These are phyloP conservation scores for Tenthredo scrophulariae DNA, from an alignment of 2,888 invertebrate species.

Conservation along the genomic window DNA sequence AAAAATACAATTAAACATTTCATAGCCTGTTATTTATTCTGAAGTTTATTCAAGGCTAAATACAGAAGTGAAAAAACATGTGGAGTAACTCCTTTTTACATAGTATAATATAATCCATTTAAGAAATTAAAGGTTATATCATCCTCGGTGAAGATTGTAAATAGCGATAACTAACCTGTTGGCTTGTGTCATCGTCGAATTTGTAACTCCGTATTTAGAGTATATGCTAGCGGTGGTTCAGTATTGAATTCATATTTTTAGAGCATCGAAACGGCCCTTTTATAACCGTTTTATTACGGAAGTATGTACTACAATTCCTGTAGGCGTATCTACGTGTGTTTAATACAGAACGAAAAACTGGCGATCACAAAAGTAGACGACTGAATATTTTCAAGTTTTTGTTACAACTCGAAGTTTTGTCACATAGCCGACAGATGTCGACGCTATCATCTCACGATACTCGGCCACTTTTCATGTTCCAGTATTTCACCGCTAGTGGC, in stretches of 20 bases:
- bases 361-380: conserved; percentile 36
- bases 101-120: background rate
- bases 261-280: background rate
- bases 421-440: background rate
- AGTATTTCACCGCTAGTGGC: background rate
- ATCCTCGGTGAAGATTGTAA: conserved; percentile 57
- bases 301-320: background rate
- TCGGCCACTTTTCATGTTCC: background rate
- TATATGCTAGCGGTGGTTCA: background rate
- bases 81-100: background rate
- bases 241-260: conserved; percentile 24
- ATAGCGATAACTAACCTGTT: conserved; percentile 72
- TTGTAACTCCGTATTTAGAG: conserved; percentile 32
- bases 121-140: conserved; percentile 56
- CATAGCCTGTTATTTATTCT: background rate
- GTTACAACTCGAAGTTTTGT: background rate
- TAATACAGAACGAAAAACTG: conserved; percentile 12
- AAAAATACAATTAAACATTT: background rate
- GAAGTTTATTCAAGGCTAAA: background rate
- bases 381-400: conserved; percentile 47
- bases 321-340: background rate
- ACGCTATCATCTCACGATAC: background rate
- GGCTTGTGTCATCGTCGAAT: conserved; percentile 70
- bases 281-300: background rate
- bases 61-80: background rate